Conservation (phyloP, 2,113 vertebrate species). For the Lophochroa leadbeateri region DNA sequence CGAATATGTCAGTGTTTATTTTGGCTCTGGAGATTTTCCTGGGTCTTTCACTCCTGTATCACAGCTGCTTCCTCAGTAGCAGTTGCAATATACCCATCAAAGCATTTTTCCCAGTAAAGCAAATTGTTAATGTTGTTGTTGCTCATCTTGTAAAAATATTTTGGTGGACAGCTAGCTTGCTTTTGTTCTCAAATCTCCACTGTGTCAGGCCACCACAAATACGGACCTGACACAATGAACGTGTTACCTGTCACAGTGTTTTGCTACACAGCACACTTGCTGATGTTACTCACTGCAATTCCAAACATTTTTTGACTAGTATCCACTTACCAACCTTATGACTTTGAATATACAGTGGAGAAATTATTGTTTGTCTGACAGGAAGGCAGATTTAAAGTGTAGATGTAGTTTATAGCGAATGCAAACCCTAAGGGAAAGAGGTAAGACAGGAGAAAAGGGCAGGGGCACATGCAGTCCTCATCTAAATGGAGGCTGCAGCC, state of each 20-base stretch:
- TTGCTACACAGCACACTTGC: not conserved
- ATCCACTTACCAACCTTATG: not conserved
- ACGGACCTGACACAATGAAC: not conserved
- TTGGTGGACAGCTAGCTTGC: not conserved
- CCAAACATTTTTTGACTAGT: constrained; percentile 5
- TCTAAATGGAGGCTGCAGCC: not conserved
- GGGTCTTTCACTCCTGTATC: not conserved
- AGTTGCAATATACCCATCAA: not conserved
- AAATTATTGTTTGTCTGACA: not conserved
- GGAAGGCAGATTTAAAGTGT: not conserved
- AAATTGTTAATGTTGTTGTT: constrained; percentile 2
- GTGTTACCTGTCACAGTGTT: not conserved
- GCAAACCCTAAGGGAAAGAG: not conserved
- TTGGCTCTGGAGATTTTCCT: constrained; percentile 27
- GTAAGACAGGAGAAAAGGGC: not conserved
- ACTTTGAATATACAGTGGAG: not conserved
- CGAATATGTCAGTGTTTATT: not conserved
- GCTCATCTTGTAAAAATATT: constrained; percentile 26
- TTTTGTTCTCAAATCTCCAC: not conserved
- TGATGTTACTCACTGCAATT: not conserved
- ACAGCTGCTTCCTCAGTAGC: constrained; percentile 42
- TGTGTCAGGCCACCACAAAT: not conserved
- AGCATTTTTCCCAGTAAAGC: constrained; percentile 3
- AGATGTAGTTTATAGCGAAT: not conserved
- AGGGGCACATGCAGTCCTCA: not conserved